Evolutionary conservation across 2,113 vertebrate species (phyloP), one percentile per base, ranked within the genome.

Genomic region (Xerus inauris): DNA sequence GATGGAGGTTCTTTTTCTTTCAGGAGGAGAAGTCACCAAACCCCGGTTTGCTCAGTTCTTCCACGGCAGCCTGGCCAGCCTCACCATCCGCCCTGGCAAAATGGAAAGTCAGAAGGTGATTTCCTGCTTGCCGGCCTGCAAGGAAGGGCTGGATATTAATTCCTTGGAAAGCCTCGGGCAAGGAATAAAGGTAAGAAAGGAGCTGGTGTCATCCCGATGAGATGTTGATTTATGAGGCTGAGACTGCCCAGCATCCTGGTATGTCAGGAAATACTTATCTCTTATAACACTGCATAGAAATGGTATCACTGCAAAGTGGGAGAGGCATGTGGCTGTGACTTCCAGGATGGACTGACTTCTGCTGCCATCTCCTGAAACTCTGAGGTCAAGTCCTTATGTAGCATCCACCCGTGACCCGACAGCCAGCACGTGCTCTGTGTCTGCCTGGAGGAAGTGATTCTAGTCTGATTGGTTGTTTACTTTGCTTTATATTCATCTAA

Each of bases 91-190:
- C 42, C 99, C 99, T 2, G 99, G 99, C n/a, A 99, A 99, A 98
- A 99, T 99, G 72, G 99, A 99, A 98, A 99, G 99, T 95, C 99
- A 99, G 98, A 99, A 99, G 98, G 99, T 99, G 93, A 99, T 99
- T 98, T 99, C 99, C 98, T 99, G 99, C 97, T 98, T 99, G 97
- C 99, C 99, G 96, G 99, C 99, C 96, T 99, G 99, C 98, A 99
- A 99, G 97, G 99, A 99, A 97, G 99, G 99, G 11, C 99, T 99
- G 89, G 99, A 99, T 98, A 99, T 99, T 98, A 99, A 99, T 95
- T 99, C 99, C 89, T 98, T 99, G 51, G 99, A 99, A 97, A 99
- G 99, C 97, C 98, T 99, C 83, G 99, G 99, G 93, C 99, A 99
- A 98, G 99, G 98, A 97, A 99, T 99, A 98, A 99, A 99, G 99